Base-by-base conservation (phyloP, 2,113 vertebrate genomes). In the Heloderma charlesbogerti region DNA sequence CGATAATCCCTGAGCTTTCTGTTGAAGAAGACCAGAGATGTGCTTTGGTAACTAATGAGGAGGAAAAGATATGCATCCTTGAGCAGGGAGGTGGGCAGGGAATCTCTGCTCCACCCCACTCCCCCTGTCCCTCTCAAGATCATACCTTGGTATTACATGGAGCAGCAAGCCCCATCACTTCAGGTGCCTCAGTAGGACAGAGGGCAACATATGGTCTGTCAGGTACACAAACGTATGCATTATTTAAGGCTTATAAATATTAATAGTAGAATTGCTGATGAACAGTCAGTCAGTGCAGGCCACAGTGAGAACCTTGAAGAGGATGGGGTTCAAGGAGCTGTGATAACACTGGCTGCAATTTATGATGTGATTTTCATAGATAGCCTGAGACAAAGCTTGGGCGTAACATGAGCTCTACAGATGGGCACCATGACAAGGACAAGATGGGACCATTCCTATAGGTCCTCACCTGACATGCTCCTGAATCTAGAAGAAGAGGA, bases 241-340 rank as follows among this genome's bases (percentile, higher is more conserved):
- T 90, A 94, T 91, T 84, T 0, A 91, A 87, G 86, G 31, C 91
- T 95, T 92, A 95, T 96, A 90, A 96, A 96, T 96, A 96, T 96
- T 96, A 88, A 96, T 95, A 20, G 60, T 6, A 79, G 43, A 4
- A 48, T 75, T 79, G 0, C 0, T 75, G 93, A 90, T 88, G 94
- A 85, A 74, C 45, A 20, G 92, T 89, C 90, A 91, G 79, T 6
- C 43, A 54, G 0, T 40, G 1, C 31, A 92, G 54, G 80, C 91
- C 54, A 66, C 31, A 45, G 93, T 78, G 3, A 1, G 75, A 86
- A 83, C 87, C 88, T 84, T 87, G 71, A 10, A 87, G 54, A 0
- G 1, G 34, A 87, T 71, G 90, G 81, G 81, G 71, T 79, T 0
- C 37, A 18, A 74, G 91, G 0, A n/a, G 16, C 27, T 22, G 91